These are phyloP conservation scores for Pteromalus puparum DNA, from an alignment of 1,140 invertebrate genomes.

Conservation along the genomic window DNA sequence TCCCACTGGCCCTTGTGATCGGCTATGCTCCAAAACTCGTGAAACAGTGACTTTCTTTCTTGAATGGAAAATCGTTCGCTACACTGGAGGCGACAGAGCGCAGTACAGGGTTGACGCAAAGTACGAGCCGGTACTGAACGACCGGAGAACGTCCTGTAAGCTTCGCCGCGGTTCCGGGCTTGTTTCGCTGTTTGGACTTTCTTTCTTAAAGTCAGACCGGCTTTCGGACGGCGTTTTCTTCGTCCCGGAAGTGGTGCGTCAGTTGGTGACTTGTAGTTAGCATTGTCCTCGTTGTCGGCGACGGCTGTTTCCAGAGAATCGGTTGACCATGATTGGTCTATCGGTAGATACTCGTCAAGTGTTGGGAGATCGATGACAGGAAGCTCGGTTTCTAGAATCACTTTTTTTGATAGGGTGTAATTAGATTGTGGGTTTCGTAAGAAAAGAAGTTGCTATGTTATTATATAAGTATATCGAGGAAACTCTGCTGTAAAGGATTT, in stretches of 20 bases:
- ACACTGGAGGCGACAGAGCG: conserved; percentile 13
- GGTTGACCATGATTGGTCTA: not conserved
- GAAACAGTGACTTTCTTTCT: not conserved
- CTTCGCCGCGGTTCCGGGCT: conserved; percentile 9
- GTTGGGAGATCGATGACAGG: not conserved
- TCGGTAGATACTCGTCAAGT: not conserved
- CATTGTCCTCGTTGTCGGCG: too few relatives aligned
- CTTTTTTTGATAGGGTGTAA: not conserved
- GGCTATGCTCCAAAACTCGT: conserved; percentile 12
- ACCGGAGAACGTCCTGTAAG: not conserved
- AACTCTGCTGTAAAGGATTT: too few relatives aligned
- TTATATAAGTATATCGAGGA: too few relatives aligned
- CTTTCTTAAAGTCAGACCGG: not conserved
- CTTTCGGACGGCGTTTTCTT: not conserved
- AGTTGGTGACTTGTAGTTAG: not conserved
- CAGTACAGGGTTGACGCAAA: not conserved
- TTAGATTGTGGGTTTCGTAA: too few relatives aligned
- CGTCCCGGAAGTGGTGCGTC: not conserved
- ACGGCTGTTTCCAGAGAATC: too few relatives aligned
- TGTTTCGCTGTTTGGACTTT: not conserved
- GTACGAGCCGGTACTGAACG: not conserved
- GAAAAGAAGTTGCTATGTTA: too few relatives aligned
- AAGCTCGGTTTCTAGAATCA: not conserved
- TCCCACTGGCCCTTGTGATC: conserved; percentile 37
- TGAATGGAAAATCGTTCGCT: not conserved